Evolutionary conservation across 2,797 vertebrate species (phyloP).

Genomic region (Muscicapa comitata): DNA sequence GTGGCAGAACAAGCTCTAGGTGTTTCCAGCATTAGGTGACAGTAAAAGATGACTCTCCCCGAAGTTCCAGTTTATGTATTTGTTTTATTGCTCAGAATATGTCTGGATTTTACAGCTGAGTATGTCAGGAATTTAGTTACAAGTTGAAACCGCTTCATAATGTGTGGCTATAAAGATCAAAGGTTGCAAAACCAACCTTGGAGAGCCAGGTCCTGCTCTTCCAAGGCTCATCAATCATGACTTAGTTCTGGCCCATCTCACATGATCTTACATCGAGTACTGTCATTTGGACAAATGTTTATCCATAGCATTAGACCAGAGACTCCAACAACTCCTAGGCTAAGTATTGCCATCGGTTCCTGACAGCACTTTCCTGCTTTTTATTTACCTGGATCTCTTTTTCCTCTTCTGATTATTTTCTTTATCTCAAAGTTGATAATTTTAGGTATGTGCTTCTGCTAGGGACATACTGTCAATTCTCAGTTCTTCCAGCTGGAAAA

Average conservation of each 20-base stretch:
- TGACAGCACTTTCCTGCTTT: neutral
- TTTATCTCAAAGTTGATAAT: neutral
- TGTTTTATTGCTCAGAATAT: conserved; percentile 75
- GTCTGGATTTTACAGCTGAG: conserved; percentile 76
- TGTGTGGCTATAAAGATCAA: conserved; percentile 59
- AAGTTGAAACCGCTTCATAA: conserved; percentile 58
- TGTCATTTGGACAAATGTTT: conserved; percentile 38
- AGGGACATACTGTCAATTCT: neutral
- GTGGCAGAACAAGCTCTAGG: conserved; percentile 44
- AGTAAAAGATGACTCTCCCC: conserved; percentile 65
- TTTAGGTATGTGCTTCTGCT: neutral
- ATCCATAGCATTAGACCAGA: neutral
- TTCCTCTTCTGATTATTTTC: neutral
- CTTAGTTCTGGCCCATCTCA: conserved; percentile 45
- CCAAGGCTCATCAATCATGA: conserved; percentile 43
- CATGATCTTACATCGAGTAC: neutral
- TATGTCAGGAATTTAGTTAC: conserved; percentile 70
- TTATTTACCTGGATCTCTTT: neutral
- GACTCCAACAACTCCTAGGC: neutral
- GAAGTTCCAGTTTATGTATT: conserved; percentile 70
- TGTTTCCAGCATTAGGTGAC: conserved; percentile 58
- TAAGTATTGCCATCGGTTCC: neutral
- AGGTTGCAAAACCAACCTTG: conserved; percentile 56
- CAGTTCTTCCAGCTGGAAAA: neutral
- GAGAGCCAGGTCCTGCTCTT: conserved; percentile 41